phyloP scores from a whole-genome alignment of 2,888 invertebrate species.

The Caenorhabditis angaria region DNA sequence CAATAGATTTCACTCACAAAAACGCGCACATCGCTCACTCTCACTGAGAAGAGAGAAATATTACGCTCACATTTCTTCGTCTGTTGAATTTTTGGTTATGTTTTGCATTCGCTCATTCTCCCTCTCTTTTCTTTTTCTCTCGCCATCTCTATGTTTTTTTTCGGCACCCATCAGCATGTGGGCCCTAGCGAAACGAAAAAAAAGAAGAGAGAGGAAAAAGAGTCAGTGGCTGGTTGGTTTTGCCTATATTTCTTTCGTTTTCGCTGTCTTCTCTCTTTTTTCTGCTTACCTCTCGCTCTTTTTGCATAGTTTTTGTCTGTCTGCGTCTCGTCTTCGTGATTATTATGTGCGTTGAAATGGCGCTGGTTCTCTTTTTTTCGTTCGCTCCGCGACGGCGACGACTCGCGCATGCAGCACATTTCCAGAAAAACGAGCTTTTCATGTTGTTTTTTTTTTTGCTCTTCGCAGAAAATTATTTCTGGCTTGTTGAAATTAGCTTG shows the following conservation, averaged over 20 bases:
- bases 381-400: slow-evolving; percentile 1
- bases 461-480: not conserved
- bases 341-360: slow-evolving; percentile 11
- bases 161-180: not conserved
- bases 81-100: not conserved
- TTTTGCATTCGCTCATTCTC: not conserved
- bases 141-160: not conserved
- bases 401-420: slow-evolving; percentile 12
- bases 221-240: slow-evolving; percentile 24
- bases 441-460: not conserved
- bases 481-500: not conserved
- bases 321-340: slow-evolving; percentile 28
- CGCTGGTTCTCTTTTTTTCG: not conserved
- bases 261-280: slow-evolving; percentile 3
- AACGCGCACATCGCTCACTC: slow-evolving; percentile 2
- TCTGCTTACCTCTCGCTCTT: slow-evolving; percentile 14
- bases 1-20: slow-evolving; percentile 5
- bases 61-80: not conserved
- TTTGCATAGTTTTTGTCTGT: slow-evolving; percentile 9
- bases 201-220: slow-evolving; percentile 12
- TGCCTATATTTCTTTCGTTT: slow-evolving; percentile 13
- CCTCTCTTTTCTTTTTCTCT: too few species aligned
- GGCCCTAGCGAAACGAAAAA: slow-evolving; percentile 4
- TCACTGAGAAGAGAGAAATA: not conserved
- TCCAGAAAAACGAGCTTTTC: slow-evolving; percentile 17